These are phyloP conservation scores for Leptopilina syphax DNA, from an alignment of 2,888 invertebrate genomes.

Conservation along the genomic window DNA sequence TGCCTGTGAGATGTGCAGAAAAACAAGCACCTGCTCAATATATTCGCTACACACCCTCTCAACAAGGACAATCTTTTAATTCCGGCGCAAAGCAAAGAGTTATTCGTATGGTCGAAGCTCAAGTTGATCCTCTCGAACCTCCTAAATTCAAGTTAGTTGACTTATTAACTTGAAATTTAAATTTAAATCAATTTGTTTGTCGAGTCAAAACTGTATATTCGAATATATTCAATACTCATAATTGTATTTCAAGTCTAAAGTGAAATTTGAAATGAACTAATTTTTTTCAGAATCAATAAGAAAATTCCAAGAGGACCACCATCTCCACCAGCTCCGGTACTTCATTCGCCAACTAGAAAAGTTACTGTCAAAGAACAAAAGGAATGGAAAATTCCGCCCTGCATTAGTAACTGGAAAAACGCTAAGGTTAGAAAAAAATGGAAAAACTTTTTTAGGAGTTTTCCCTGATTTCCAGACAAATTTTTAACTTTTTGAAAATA, in stretches of 20 bases:
- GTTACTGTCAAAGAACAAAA: conserved; percentile 99
- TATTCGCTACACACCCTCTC: conserved; percentile 98
- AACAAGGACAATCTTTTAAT: conserved; percentile 96
- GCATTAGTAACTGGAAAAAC: conserved; percentile 99
- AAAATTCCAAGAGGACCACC: conserved; percentile 99
- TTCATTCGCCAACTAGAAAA: conserved; percentile 98
- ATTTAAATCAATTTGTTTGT: too few species aligned
- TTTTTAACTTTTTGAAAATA: too few species aligned
- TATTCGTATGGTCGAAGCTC: conserved; percentile 95
- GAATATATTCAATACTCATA: too few species aligned
- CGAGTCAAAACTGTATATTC: too few species aligned
- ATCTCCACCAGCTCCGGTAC: conserved; percentile 98
- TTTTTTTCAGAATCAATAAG: conserved; percentile 89
- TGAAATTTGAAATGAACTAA: background rate
- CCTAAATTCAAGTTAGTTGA: conserved; percentile 88
- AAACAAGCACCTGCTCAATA: conserved; percentile 96
- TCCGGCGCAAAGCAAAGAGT: conserved; percentile 98
- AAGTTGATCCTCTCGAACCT: conserved; percentile 98
- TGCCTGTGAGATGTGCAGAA: conserved; percentile 97
- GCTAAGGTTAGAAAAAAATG: conserved; percentile 80
- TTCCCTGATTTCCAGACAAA: too few species aligned
- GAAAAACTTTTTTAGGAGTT: too few species aligned
- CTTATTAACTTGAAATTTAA: background rate
- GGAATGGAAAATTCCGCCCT: conserved; percentile 99
- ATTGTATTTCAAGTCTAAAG: too few species aligned